Percentiles rank a stretch among this genome's conserved stretches.
These are phyloP conservation scores for Pseudobourletiella spinata DNA, from an alignment of 1,140 invertebrate genomes.

Conservation along the genomic window DNA sequence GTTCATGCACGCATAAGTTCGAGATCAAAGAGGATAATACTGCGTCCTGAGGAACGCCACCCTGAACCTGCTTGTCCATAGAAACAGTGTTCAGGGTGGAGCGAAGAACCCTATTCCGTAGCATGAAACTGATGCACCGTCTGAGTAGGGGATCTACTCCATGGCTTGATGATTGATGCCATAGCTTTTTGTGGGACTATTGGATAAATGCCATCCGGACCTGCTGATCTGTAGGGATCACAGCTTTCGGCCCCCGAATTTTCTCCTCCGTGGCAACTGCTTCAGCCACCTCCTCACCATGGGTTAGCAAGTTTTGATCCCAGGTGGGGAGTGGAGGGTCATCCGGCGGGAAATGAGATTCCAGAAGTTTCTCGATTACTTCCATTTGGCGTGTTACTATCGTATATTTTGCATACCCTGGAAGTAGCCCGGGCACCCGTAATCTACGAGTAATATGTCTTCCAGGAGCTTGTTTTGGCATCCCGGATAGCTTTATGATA, in stretches of 20 bases:
- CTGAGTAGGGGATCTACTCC: not conserved
- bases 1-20: slow-evolving; percentile 10
- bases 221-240: slow-evolving; percentile 7
- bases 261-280: not conserved
- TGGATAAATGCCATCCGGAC: slow-evolving; percentile 13
- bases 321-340: not conserved
- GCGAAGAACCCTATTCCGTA: not conserved
- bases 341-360: not conserved
- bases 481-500: not conserved
- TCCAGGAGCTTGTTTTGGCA: not conserved
- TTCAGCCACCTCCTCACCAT: not conserved
- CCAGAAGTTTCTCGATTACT: not conserved
- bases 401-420: not conserved
- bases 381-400: too few relatives aligned
- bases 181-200: not conserved
- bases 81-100: not conserved
- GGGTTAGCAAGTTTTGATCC: not conserved
- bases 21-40: slow-evolving; percentile 15
- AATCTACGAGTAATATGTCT: not conserved
- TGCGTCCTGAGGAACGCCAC: slow-evolving; percentile 19
- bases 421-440: not conserved
- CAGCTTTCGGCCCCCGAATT: slow-evolving; percentile 6
- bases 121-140: slow-evolving; percentile 10
- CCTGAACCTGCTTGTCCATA: not conserved
- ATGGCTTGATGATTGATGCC: not conserved